Base-by-base conservation (phyloP, 2,888 invertebrate species). In the Odontocolon sp. region DNA sequence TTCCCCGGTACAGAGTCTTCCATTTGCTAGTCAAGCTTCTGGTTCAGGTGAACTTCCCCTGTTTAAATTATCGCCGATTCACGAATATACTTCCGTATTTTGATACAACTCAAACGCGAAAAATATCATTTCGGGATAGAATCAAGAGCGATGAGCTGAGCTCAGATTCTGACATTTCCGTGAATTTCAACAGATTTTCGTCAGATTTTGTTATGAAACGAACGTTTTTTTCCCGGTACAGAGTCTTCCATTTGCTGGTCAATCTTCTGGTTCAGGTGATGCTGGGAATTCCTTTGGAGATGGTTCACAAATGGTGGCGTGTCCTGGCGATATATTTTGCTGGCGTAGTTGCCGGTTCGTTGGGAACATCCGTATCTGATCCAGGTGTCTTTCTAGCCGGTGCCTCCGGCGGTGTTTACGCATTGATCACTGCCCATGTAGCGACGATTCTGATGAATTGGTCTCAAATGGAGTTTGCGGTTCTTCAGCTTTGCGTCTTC, bases 251-350 rank as follows among this genome's bases (percentile, higher is more conserved):
- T 90, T 92, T 99, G 36, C 91, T 96, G 78, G 96, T 97, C 86
- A 99, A 99, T 90, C 92, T 98, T 21, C 91, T 97, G 64, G 97
- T 98, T 76, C 99, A 99, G 90, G 92, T 99, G 73, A 93, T 98
- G 90, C 93, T 99, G 70, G 99, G 99, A 0, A 94, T 98, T 6
- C 98, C 99, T 0, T 91, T 99, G 77, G 99, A 99, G 91, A 95
- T 99, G 94, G 98, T 99, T 0, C 99, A 99, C 90, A 94, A 95
- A 81, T 97, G 97, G 95, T 98, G 98, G 97, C 92, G 99, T 56
- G 96, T 99, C 3, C 92, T 95, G 0, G 91, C 95, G 8, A 95
- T 98, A 28, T 98, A 98, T 89, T 88, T 96, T 38, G 94, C 96
- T 0, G 97, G 97, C 0, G 97, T 97, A 0, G 90, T 95, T 0